phyloP scores from a whole-genome alignment of 2,888 invertebrate species.

The Dasysyrphus albostriatus region DNA sequence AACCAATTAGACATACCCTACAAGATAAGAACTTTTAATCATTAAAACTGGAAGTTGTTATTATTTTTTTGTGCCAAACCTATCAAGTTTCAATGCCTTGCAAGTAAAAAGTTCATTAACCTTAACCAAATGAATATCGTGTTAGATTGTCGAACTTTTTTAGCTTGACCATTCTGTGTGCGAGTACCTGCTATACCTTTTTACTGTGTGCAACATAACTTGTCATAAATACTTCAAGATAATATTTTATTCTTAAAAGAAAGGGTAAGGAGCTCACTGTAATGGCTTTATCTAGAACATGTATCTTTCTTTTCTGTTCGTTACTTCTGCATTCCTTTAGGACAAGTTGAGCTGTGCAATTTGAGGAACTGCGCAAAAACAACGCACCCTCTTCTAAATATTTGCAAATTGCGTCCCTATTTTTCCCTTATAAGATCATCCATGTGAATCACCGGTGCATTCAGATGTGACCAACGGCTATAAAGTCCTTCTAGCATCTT shows the following conservation, averaged over 20 bases:
- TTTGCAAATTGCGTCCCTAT: constrained; percentile 42
- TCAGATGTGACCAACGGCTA: constrained; percentile 69
- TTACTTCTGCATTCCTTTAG: constrained; percentile 33
- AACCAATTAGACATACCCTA: no score
- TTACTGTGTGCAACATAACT: neutral
- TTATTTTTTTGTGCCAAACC: no score
- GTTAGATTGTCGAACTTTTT: neutral
- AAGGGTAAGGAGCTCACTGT: neutral
- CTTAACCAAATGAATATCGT: neutral
- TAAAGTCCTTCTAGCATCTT: constrained; percentile 56
- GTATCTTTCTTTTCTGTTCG: constrained; percentile 19
- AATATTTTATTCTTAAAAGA: constrained; percentile 11
- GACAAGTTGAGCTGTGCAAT: constrained; percentile 10
- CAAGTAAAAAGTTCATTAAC: neutral
- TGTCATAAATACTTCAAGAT: constrained; percentile 9
- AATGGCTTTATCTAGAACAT: constrained; percentile 10
- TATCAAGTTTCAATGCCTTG: no score
- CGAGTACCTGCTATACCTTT: no score
- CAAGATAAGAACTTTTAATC: no score
- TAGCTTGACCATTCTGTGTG: neutral
- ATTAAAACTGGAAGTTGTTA: no score
- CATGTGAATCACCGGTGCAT: constrained; percentile 67
- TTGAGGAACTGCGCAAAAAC: constrained; percentile 16
- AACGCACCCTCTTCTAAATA: constrained; percentile 34
- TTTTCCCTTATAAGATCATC: constrained; percentile 48